Evolutionary conservation across 2,888 invertebrate genomes (phyloP).

Genomic region (Mesodorylaimus sp.): DNA sequence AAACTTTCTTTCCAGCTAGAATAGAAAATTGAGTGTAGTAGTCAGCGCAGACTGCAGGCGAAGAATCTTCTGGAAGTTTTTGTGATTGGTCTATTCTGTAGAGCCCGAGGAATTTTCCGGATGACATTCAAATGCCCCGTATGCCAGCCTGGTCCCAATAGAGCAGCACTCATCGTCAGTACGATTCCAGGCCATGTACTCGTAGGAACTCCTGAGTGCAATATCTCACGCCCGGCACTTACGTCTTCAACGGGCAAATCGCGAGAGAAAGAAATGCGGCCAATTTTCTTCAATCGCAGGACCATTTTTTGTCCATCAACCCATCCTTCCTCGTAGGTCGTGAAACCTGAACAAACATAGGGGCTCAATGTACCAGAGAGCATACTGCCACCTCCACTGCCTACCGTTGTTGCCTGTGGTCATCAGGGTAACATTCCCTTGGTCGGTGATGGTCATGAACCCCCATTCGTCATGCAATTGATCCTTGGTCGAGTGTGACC

Average conservation of each 20-base stretch:
- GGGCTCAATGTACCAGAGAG: background rate
- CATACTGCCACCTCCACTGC: background rate
- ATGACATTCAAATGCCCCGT: no score
- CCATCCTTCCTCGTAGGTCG: constrained; percentile 29
- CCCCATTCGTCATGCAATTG: constrained; percentile 32
- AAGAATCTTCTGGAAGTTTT: background rate
- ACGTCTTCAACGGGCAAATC: constrained; percentile 31
- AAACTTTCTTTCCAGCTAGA: constrained; percentile 27
- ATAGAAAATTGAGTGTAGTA: constrained; percentile 7
- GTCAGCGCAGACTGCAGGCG: background rate
- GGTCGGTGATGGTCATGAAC: constrained; percentile 25
- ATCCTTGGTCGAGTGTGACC: constrained; percentile 31
- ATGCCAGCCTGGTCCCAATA: no score
- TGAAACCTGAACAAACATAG: constrained; percentile 21
- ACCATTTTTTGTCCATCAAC: constrained; percentile 21
- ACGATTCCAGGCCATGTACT: no score
- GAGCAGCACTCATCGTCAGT: no score
- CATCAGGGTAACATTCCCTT: constrained; percentile 29
- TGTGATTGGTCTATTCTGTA: background rate
- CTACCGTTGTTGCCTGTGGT: constrained; percentile 29
- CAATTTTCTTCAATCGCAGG: constrained; percentile 28
- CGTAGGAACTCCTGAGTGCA: background rate
- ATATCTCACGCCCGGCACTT: constrained; percentile 10
- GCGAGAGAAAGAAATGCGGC: constrained; percentile 28
- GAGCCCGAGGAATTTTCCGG: no score